These are phyloP conservation scores for Cacatua alba DNA, from an alignment of 2,113 vertebrate genomes.

Conservation along the genomic window DNA sequence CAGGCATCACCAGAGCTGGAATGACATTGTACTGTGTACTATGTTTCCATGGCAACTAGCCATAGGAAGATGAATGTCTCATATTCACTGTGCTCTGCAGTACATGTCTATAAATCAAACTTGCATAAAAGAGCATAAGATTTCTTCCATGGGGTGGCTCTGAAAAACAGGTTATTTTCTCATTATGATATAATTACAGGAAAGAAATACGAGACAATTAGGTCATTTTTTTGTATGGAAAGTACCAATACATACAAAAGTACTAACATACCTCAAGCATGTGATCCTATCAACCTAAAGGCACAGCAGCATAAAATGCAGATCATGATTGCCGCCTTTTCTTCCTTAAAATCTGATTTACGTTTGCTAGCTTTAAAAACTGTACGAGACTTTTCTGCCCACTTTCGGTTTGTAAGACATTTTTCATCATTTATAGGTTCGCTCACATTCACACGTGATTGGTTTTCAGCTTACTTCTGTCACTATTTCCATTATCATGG, in stretches of 20 bases:
- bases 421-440: neutral
- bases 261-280: conserved; percentile 57
- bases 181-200: conserved; percentile 81
- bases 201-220: conserved; percentile 77
- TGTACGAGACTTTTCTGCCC: neutral
- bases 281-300: conserved; percentile 57
- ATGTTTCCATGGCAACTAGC: conserved; percentile 86
- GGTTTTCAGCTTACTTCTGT: conserved; percentile 12
- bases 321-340: neutral
- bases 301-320: conserved; percentile 7
- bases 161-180: conserved; percentile 77
- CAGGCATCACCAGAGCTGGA: conserved; percentile 81
- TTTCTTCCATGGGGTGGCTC: conserved; percentile 75
- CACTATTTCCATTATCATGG: neutral
- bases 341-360: neutral
- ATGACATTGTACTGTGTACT: conserved; percentile 85
- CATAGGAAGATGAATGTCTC: conserved; percentile 81
- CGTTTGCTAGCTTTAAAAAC: neutral
- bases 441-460: neutral
- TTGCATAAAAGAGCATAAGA: conserved; percentile 80
- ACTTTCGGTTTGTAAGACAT: neutral
- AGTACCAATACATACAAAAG: conserved; percentile 65
- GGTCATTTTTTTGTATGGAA: conserved; percentile 73
- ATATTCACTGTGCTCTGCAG: conserved; percentile 79
- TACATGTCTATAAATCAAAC: conserved; percentile 87